These are phyloP conservation scores for Todiramphus saurophagus DNA, from an alignment of 2,113 vertebrate species.

Conservation along the genomic window DNA sequence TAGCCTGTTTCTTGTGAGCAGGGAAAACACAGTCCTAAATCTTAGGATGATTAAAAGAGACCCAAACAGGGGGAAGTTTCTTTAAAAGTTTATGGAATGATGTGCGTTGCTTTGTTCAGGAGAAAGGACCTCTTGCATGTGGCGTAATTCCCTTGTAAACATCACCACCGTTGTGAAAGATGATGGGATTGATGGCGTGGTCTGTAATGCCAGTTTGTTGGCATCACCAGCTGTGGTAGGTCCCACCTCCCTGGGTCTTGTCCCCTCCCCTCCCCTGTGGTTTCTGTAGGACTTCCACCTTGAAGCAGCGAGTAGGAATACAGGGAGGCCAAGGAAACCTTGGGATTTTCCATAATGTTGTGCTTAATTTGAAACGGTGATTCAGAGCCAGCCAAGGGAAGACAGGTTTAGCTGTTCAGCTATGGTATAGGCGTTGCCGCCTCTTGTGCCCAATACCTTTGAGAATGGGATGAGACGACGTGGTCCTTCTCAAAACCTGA, in stretches of 20 bases:
- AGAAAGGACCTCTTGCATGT: not conserved
- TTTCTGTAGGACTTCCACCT: not conserved
- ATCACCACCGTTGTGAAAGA: not conserved
- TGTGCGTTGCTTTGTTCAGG: not conserved
- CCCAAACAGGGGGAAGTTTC: not conserved
- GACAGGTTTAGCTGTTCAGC: constrained; percentile 8
- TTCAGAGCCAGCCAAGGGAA: not conserved
- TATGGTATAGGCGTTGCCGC: not conserved
- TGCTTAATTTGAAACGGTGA: not conserved
- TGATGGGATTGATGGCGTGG: not conserved
- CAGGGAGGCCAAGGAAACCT: not conserved
- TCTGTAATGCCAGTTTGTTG: not conserved
- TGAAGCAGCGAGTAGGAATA: not conserved
- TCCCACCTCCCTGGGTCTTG: too few relatives aligned
- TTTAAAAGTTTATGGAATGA: not conserved
- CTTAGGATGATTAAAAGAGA: not conserved
- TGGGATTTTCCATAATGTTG: constrained; percentile 32
- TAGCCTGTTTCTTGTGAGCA: not conserved
- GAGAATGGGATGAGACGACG: not conserved
- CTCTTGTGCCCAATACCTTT: constrained; percentile 33
- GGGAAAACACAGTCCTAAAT: not conserved
- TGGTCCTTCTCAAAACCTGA: not conserved
- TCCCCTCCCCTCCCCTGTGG: rapidly evolving
- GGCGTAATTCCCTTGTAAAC: not conserved
- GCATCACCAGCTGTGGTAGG: not conserved